Conservation (phyloP, 1,140 invertebrate species). For the Hyles vespertilio region DNA sequence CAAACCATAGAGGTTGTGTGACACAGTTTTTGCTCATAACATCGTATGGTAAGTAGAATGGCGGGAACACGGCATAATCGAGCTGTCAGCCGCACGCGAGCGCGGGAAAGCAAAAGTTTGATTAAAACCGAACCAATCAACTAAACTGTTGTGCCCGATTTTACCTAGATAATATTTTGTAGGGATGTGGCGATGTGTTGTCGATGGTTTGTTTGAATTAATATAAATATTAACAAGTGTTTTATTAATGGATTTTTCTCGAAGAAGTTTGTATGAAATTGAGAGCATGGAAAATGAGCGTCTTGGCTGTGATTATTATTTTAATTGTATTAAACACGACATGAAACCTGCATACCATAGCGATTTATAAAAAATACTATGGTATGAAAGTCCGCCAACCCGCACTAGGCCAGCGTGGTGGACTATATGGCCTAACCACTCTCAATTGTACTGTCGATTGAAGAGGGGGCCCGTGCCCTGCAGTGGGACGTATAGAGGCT, state of each 20-base stretch:
- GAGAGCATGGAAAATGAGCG: no score
- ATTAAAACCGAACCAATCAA: conserved; percentile 12
- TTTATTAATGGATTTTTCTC: neutral
- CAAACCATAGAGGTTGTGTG: conserved; percentile 2
- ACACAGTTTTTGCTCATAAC: conserved; percentile 16
- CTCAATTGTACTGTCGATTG: no score
- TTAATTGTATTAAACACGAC: no score
- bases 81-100: conserved; percentile 22
- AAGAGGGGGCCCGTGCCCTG: no score
- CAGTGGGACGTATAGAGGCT: no score
- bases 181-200: neutral
- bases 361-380: no score
- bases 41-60: conserved; percentile 3
- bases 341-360: no score
- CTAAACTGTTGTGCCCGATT: conserved; percentile 10
- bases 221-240: conserved; percentile 2
- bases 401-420: no score
- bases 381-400: no score
- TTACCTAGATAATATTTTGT: conserved; percentile 10
- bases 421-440: no score
- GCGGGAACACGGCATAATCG: conserved; percentile 15
- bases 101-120: conserved; percentile 11
- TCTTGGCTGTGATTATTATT: no score
- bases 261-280: no score
- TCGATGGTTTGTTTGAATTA: neutral